Base-by-base conservation (phyloP, 1,140 invertebrate genomes). In the Ceratosolen fusciceps region DNA sequence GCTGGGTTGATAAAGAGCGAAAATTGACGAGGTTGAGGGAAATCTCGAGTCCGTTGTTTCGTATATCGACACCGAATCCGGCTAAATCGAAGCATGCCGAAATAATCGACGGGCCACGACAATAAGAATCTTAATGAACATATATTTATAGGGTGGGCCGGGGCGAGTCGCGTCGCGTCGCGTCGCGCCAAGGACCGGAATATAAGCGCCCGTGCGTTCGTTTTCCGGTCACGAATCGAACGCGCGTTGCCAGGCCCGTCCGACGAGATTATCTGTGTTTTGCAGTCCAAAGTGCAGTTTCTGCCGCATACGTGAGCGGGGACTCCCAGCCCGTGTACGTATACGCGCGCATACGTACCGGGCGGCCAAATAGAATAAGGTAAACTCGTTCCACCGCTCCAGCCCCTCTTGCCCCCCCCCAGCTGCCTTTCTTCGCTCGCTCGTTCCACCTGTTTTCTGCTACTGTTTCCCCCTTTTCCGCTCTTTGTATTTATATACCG, bases 181-280 rank as follows among this genome's bases (percentile, higher is more conserved):
- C n/a, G n/a, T n/a, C n/a, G n/a, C 8, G 16, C 43, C 43, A 31
- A 60, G 58, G 29, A 34, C 31, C n/a, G n/a, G 60, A 65, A 37
- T 65, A 37, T n/a, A 43, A 68, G 39, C 14, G 14, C 47, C n/a
- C n/a, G 47, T 26, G 39, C 67, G 47, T 68, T 68, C 39, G 39
- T 26, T 47, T 68, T 68, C 39, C 14, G 37, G 24, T 68, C 67
- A 68, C 39, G 67, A 24, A 47, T 14, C 60, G 37, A 31, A 19
- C 37, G 60, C 21, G 31, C 60, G 60, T 65, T 37, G 16, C 58
- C 21, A 65, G 21, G 1, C 39, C 39, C 14, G 67, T 68, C 39
- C n/a, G 37, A 47, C 39, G 39, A 68, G 67, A 68, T 68, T 47
- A 68, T 47, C 39, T 47, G 39, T 68, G 65, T 68, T 68, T 68